These are phyloP conservation scores for Pseudeuparius sepicola DNA, from an alignment of 2,888 invertebrate genomes.

Conservation along the genomic window DNA sequence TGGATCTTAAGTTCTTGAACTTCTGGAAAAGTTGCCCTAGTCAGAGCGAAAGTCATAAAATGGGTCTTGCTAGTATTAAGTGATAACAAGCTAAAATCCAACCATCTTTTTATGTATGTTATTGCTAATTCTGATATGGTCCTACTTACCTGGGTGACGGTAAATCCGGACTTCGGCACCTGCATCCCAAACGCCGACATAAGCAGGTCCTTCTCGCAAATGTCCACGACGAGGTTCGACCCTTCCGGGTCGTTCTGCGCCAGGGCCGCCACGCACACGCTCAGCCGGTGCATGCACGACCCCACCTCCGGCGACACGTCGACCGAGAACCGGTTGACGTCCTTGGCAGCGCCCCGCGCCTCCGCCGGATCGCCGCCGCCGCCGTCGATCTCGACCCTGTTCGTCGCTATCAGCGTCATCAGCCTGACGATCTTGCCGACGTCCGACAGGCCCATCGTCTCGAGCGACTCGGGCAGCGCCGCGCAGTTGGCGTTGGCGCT, in stretches of 20 bases:
- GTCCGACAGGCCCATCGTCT: slow-evolving; percentile 43
- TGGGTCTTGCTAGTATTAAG: no score
- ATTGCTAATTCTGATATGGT: no score
- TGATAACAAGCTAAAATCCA: no score
- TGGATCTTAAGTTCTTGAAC: no score
- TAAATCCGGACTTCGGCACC: slow-evolving; percentile 37
- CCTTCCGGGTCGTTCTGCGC: slow-evolving; percentile 46
- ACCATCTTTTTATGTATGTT: no score
- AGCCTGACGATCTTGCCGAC: slow-evolving; percentile 47
- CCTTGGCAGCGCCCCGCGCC: slow-evolving; percentile 29
- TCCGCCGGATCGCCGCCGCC: slow-evolving; percentile 34
- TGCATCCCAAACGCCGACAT: slow-evolving; percentile 38
- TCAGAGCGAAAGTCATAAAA: no score
- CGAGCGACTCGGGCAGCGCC: slow-evolving; percentile 33
- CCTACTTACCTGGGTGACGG: no score
- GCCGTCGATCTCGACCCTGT: slow-evolving; percentile 40
- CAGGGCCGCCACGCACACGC: slow-evolving; percentile 42
- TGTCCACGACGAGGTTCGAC: slow-evolving; percentile 43
- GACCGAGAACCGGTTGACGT: slow-evolving; percentile 30
- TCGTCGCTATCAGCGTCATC: slow-evolving; percentile 50
- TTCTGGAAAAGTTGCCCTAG: no score
- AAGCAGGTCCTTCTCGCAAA: slow-evolving; percentile 45
- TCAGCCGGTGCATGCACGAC: slow-evolving; percentile 35
- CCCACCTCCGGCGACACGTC: slow-evolving; percentile 32
- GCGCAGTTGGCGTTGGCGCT: slow-evolving; percentile 31